Evolutionary conservation across 2,888 invertebrate genomes (phyloP).

Genomic region (Sylvicola fuscatus): DNA sequence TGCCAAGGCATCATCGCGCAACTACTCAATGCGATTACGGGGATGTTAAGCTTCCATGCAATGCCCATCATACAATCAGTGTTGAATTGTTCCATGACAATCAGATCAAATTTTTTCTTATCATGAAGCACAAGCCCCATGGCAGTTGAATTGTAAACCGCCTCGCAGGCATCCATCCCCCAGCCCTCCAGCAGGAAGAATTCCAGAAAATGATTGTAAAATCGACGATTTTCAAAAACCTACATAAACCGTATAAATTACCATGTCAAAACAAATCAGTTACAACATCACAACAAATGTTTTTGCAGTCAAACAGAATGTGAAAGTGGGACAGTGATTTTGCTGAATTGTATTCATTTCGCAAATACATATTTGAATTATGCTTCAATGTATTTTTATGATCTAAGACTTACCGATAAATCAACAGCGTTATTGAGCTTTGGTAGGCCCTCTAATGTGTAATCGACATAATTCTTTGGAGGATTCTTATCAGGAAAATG

Average conservation of each 20-base stretch:
- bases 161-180: conserved; percentile 20
- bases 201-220: conserved; percentile 17
- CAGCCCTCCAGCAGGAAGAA: conserved; percentile 21
- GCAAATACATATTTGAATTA: too few species aligned
- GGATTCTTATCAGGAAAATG: conserved; percentile 26
- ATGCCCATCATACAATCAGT: conserved; percentile 48
- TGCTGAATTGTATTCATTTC: too few species aligned
- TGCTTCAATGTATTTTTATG: background rate
- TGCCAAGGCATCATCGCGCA: conserved; percentile 40
- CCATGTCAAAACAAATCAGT: too few species aligned
- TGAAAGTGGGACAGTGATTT: too few species aligned
- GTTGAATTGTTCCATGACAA: conserved; percentile 49
- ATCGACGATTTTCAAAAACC: conserved; percentile 17
- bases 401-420: conserved; percentile 14
- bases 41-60: conserved; percentile 37
- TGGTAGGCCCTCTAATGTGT: conserved; percentile 14
- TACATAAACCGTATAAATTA: too few species aligned
- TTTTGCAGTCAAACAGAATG: too few species aligned
- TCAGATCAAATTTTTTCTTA: conserved; percentile 39
- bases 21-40: conserved; percentile 35
- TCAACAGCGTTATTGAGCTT: conserved; percentile 17
- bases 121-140: background rate
- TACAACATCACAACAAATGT: too few species aligned
- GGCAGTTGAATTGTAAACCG: conserved; percentile 17
- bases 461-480: conserved; percentile 18